These are phyloP conservation scores for Ceyx erithaca DNA, from an alignment of 2,797 vertebrate genomes.

Conservation along the genomic window DNA sequence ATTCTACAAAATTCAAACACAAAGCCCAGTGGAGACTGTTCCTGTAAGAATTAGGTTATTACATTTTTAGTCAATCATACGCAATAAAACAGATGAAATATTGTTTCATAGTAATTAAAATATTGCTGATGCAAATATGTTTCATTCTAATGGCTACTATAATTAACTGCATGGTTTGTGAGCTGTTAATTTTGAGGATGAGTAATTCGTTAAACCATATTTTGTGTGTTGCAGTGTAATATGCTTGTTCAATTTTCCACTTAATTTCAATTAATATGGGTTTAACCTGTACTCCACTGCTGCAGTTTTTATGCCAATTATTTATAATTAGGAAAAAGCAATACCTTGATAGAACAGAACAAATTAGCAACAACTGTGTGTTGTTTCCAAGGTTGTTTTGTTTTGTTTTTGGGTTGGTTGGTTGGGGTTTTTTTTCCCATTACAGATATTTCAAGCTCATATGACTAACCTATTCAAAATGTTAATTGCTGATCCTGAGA, in stretches of 20 bases:
- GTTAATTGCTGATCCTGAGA: neutral
- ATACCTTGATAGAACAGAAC: slow-evolving; percentile 18
- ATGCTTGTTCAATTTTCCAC: slow-evolving; percentile 64
- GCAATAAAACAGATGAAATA: neutral
- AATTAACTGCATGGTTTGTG: slow-evolving; percentile 34
- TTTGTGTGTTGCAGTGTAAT: slow-evolving; percentile 46
- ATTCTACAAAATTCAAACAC: neutral
- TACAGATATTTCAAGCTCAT: neutral
- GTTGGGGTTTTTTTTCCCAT: neutral
- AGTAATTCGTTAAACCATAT: slow-evolving; percentile 52
- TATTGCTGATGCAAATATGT: slow-evolving; percentile 28
- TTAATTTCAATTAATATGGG: slow-evolving; percentile 70
- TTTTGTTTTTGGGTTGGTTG: no score
- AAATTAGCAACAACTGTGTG: neutral
- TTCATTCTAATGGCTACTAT: slow-evolving; percentile 40
- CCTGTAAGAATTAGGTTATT: slow-evolving; percentile 18
- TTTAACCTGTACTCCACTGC: neutral
- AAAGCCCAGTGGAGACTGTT: slow-evolving; percentile 2
- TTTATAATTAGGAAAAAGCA: slow-evolving; percentile 69
- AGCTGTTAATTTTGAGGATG: slow-evolving; percentile 56
- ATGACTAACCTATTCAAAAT: neutral
- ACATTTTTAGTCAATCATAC: slow-evolving; percentile 4
- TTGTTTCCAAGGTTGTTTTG: neutral
- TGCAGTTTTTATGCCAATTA: slow-evolving; percentile 54
- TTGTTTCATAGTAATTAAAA: slow-evolving; percentile 31